A percentile compares a stretch with the other conserved stretches of the same genome.
Evolutionary conservation across 2,888 invertebrate species (phyloP).

Genomic region (Mythimna ferrago): DNA sequence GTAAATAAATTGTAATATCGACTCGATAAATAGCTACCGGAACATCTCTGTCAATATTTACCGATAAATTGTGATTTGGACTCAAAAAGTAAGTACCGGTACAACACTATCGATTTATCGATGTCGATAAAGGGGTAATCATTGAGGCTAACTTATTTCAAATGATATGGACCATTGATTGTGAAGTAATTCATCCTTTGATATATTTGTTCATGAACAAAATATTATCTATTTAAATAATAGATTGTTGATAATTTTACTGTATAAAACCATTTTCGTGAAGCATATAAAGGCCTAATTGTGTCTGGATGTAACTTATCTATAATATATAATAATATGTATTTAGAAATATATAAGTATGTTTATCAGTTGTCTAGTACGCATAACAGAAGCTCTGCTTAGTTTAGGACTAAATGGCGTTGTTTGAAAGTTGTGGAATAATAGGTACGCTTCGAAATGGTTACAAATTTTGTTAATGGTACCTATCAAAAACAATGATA

Average conservation of each 20-base stretch:
- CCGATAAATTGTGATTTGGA: constrained; percentile 31
- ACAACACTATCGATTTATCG: constrained; percentile 28
- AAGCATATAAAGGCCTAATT: constrained; percentile 14
- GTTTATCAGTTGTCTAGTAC: no score
- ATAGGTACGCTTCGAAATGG: neutral
- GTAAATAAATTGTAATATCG: constrained; percentile 28
- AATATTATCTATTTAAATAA: neutral
- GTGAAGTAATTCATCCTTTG: constrained; percentile 13
- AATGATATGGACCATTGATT: constrained; percentile 49
- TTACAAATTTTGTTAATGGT: neutral
- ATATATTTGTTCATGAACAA: constrained; percentile 44
- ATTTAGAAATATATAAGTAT: no score
- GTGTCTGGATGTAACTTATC: no score
- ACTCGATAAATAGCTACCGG: constrained; percentile 26
- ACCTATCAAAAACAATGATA: no score
- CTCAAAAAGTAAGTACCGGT: constrained; percentile 25
- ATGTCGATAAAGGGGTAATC: constrained; percentile 30
- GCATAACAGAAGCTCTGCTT: no score
- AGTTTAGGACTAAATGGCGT: no score
- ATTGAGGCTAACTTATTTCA: constrained; percentile 57
- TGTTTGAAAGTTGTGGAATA: neutral
- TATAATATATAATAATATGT: no score
- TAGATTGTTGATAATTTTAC: no score
- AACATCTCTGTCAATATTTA: constrained; percentile 20
- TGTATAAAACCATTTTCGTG: neutral